A percentile compares a stretch with the other conserved stretches of the same genome.
Evolutionary conservation across 1,140 invertebrate species (phyloP).

Genomic region (Magallana gigas): DNA sequence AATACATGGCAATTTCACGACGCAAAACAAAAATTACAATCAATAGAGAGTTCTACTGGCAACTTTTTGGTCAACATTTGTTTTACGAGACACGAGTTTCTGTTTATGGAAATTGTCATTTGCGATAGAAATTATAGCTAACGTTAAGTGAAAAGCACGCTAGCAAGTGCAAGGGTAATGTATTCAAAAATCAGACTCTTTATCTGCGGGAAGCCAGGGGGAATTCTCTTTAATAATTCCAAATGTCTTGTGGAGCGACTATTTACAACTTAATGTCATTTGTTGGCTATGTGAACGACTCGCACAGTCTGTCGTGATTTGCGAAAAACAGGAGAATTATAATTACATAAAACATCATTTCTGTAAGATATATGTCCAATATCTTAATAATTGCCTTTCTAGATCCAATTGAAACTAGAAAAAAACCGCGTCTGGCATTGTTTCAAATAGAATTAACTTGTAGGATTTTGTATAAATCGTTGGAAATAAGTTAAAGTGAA

Average conservation of each 20-base stretch:
- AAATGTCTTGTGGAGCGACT: neutral
- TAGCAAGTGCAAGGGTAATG: neutral
- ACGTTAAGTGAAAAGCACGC: neutral
- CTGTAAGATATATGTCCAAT: neutral
- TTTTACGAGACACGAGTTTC: conserved; percentile 3
- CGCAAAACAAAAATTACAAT: neutral
- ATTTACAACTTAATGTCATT: neutral
- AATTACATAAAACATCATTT: neutral
- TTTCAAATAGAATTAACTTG: too few species aligned
- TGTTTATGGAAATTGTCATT: conserved; percentile 5
- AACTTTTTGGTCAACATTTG: neutral
- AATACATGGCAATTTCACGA: neutral
- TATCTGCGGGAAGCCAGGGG: neutral
- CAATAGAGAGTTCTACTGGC: neutral
- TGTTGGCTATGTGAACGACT: neutral
- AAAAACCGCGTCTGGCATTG: too few species aligned
- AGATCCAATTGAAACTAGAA: neutral
- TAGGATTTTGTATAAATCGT: too few species aligned
- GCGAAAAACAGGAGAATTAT: neutral
- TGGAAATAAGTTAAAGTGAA: too few species aligned
- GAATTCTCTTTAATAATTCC: conserved; percentile 25
- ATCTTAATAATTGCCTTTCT: neutral
- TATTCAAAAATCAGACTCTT: neutral
- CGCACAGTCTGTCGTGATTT: neutral
- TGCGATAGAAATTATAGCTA: conserved; percentile 3